Conservation (phyloP, 2,113 vertebrate genomes). For the Dascyllus trimaculatus region DNA sequence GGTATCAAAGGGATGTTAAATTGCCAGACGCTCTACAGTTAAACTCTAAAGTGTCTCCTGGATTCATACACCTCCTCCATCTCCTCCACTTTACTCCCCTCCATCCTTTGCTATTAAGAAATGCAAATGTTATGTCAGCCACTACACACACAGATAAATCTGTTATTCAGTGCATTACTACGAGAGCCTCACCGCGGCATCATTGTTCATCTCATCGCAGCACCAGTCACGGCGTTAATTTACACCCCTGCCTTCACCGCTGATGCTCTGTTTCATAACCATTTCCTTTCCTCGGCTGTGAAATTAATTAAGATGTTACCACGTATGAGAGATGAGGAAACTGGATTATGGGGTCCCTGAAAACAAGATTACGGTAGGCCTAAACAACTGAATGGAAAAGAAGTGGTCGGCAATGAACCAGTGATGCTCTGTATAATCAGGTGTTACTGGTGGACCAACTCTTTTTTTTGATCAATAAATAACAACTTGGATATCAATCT, state of each 20-base stretch:
- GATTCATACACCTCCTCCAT: slow-evolving; percentile 44
- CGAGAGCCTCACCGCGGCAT: slow-evolving; percentile 4
- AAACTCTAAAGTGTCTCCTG: slow-evolving; percentile 39
- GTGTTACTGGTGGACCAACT: neutral
- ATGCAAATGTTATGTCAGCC: slow-evolving; percentile 76
- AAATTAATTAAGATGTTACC: slow-evolving; percentile 31
- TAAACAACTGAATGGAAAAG: neutral
- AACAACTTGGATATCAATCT: neutral
- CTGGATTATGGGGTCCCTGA: slow-evolving; percentile 17
- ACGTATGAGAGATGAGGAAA: slow-evolving; percentile 16
- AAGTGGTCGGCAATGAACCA: neutral
- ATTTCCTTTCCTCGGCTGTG: slow-evolving; percentile 36
- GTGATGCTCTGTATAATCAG: neutral
- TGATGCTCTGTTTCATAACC: slow-evolving; percentile 29
- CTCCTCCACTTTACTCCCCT: neutral
- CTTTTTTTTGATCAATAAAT: neutral
- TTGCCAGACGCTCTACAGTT: neutral
- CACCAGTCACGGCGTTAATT: slow-evolving; percentile 36
- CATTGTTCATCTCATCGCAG: slow-evolving; percentile 16
- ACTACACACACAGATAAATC: slow-evolving; percentile 63
- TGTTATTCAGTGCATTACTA: slow-evolving; percentile 38
- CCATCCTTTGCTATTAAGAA: slow-evolving; percentile 63
- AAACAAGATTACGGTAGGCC: slow-evolving; percentile 27
- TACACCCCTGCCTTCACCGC: neutral
- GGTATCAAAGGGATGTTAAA: neutral